Base-by-base conservation (phyloP, 2,797 vertebrate species). In the Syndactyla subalaris region DNA sequence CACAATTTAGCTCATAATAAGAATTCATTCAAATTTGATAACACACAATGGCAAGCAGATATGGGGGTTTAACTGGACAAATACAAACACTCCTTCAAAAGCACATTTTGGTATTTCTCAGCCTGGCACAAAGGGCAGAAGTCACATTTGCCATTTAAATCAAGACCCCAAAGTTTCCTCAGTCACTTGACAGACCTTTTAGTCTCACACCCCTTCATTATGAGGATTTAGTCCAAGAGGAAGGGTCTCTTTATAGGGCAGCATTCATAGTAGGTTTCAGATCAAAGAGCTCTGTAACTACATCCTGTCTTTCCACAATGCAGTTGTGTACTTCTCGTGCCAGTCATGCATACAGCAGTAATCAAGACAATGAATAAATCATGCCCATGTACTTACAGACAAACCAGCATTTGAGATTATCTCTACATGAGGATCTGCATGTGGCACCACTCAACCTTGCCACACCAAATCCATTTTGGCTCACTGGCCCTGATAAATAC, bases 321-420 rank as follows among this genome's bases (percentile, higher is more conserved):
- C 48, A 48, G 48, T 77, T 72, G 54, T 79, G 39, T 55, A 51
- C 59, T 66, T 32, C 26, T 88, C 82, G 30, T 70, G 55, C 34
- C 85, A 76, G 32, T 70, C 75, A 76, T 12, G 59, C 61, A 77
- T 15, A 34, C 17, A 19, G 16, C 66, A 70, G 51, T 34, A 49
- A 93, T 80, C 71, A 89, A 67, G 45, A 63, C 27, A 85, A 88
- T 61, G 36, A 95, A 88, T 71, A 85, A 66, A 34, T 80, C 55
- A 93, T 24, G 26, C 16, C 80, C 14, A 63, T 6, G 24, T 48
- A 36, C 39, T 84, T 63, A 30, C 11, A 73, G 61, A 77, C 39
- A 95, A 96, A 77, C 23, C 5, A 3, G 34, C 41, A 67, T 58
- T 85, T 65, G 30, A 58, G 52, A 74, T 27, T 26, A 82, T 39